Conservation (phyloP, 1,140 invertebrate species). For the Cyrtorhinus lividipennis region DNA sequence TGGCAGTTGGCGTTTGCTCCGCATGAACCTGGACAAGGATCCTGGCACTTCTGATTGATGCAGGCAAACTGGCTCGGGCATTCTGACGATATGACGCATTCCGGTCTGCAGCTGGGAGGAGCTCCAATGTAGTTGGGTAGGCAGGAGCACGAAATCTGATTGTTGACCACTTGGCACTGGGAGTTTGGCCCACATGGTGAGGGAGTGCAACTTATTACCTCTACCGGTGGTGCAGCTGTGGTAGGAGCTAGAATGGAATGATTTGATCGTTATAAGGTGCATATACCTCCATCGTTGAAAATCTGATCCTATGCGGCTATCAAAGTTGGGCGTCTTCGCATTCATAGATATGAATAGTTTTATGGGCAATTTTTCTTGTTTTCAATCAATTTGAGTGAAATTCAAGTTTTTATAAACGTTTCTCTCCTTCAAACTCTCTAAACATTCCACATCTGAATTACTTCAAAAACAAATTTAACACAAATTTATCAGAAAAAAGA, state of each 20-base stretch:
- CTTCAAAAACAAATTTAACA: too few species aligned
- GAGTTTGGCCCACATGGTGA: slow-evolving; percentile 41
- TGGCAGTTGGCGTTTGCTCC: slow-evolving; percentile 36
- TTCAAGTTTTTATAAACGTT: too few species aligned
- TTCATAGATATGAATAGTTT: too few species aligned
- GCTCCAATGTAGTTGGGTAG: slow-evolving; percentile 31
- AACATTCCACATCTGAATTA: too few species aligned
- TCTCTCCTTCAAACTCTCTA: too few species aligned
- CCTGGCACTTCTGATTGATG: slow-evolving; percentile 31
- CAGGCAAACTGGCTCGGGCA: slow-evolving; percentile 31
- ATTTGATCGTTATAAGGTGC: too few species aligned
- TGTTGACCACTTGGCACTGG: slow-evolving; percentile 33
- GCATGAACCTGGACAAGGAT: slow-evolving; percentile 32
- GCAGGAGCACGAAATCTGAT: slow-evolving; percentile 31
- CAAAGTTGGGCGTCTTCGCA: too few species aligned
- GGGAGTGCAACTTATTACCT: slow-evolving; percentile 31
- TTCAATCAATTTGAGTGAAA: too few species aligned
- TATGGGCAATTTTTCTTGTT: too few species aligned
- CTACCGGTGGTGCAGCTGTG: slow-evolving; percentile 24
- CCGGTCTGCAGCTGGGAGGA: slow-evolving; percentile 35
- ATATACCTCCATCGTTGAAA: too few species aligned
- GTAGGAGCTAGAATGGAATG: slow-evolving; percentile 22
- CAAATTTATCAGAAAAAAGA: too few species aligned
- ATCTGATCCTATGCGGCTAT: too few species aligned
- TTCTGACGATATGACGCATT: slow-evolving; percentile 32